phyloP scores from a whole-genome alignment of 2,113 vertebrate species.

The Serinus canaria region DNA sequence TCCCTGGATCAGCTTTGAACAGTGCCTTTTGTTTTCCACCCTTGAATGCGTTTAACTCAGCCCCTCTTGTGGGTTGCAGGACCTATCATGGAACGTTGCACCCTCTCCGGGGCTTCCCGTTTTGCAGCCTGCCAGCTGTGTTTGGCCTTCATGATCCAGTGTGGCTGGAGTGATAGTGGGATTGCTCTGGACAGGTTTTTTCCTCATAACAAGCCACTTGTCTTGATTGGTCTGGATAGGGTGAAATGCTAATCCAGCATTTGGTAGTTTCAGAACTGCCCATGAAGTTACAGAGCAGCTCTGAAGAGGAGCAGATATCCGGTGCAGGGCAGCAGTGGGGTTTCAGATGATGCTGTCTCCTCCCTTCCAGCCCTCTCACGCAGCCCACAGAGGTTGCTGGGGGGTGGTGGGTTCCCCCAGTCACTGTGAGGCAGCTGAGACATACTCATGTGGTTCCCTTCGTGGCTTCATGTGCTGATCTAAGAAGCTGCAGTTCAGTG shows the following conservation, averaged over 20 bases:
- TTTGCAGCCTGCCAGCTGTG: not conserved
- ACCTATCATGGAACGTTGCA: not conserved
- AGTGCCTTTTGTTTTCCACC: conserved; percentile 26
- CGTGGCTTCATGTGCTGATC: not conserved
- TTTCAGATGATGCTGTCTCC: not conserved
- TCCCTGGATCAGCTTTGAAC: conserved; percentile 16
- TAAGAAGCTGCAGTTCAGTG: not conserved
- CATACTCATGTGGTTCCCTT: accelerated
- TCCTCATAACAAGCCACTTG: not conserved
- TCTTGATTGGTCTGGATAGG: not conserved
- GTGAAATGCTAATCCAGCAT: not conserved
- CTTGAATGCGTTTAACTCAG: not conserved
- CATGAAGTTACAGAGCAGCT: not conserved
- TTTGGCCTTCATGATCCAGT: not conserved
- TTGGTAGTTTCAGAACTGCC: not conserved
- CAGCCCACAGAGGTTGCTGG: not conserved
- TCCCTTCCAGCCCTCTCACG: not conserved
- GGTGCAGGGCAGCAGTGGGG: not conserved
- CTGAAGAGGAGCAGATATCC: not conserved
- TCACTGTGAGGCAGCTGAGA: accelerated
- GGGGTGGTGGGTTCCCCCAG: not conserved
- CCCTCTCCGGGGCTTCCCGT: not conserved
- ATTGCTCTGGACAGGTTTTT: not conserved
- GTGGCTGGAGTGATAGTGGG: not conserved
- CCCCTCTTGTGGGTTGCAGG: not conserved